A percentile compares a stretch with the other conserved stretches of the same genome.
phyloP scores from a whole-genome alignment of 1,140 invertebrate genomes.

The Orius insidiosus region DNA sequence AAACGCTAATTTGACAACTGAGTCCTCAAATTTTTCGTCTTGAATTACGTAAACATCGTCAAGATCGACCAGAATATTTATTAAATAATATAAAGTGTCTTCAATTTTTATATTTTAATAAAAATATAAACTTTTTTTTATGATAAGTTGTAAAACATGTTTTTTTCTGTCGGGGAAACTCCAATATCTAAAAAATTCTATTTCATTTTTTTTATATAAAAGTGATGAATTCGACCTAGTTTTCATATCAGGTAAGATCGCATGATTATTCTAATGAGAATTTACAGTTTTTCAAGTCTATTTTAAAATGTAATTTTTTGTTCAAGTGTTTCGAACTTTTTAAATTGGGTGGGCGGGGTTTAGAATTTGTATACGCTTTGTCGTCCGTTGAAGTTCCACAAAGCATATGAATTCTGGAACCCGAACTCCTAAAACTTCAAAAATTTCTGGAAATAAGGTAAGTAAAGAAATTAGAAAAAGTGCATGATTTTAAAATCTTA shows the following conservation, averaged over 20 bases:
- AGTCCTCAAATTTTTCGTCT: background rate
- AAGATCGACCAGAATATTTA: background rate
- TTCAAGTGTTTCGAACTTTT: background rate
- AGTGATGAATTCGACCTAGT: background rate
- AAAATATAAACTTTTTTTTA: too few relatives aligned
- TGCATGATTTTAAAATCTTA: too few relatives aligned
- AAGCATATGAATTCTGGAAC: constrained; percentile 11
- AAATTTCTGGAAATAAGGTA: too few relatives aligned
- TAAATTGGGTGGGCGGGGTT: constrained; percentile 2
- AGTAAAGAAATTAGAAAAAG: too few relatives aligned
- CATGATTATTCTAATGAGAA: background rate
- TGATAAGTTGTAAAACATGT: too few relatives aligned
- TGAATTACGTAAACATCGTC: background rate
- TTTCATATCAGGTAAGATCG: background rate
- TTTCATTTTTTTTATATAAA: too few relatives aligned
- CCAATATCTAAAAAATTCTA: too few relatives aligned
- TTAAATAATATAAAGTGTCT: too few relatives aligned
- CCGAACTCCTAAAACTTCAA: background rate
- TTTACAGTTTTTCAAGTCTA: background rate
- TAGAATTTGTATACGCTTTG: constrained; percentile 12
- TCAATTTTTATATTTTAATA: too few relatives aligned
- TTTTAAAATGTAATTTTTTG: background rate
- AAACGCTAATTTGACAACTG: too few relatives aligned
- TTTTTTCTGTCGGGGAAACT: too few relatives aligned
- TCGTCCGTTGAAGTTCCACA: constrained; percentile 12